Conservation (phyloP, 2,113 vertebrate species). For the Carassius carassius region DNA sequence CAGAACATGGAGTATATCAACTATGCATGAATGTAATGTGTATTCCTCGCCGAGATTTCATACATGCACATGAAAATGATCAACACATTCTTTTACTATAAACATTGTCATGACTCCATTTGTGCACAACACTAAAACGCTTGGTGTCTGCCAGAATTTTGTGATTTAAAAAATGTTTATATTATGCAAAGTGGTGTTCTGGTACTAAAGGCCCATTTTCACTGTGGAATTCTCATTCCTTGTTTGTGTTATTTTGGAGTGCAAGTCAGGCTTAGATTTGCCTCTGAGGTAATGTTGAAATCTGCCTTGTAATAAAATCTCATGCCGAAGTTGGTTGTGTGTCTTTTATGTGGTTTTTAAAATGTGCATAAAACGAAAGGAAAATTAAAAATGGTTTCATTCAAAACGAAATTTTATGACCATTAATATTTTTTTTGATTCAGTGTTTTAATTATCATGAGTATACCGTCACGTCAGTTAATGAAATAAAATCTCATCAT, state of each 20-base stretch:
- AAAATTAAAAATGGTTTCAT: too few species aligned
- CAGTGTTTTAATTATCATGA: too few species aligned
- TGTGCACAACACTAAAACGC: slow-evolving; percentile 18
- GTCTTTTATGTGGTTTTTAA: neutral
- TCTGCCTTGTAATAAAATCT: slow-evolving; percentile 17
- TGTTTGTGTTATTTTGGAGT: neutral
- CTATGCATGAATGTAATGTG: slow-evolving; percentile 7
- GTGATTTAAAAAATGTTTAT: slow-evolving; percentile 23
- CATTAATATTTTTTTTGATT: too few species aligned
- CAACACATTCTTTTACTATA: slow-evolving; percentile 19
- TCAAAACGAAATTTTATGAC: too few species aligned
- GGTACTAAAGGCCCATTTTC: neutral
- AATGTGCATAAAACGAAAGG: neutral
- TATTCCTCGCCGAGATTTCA: slow-evolving; percentile 21
- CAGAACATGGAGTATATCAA: neutral
- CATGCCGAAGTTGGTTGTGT: neutral
- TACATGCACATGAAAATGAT: neutral
- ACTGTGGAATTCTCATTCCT: neutral
- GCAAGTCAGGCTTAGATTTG: neutral
- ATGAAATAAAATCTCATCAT: too few species aligned
- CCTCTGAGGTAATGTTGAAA: neutral
- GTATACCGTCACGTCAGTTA: too few species aligned
- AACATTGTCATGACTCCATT: slow-evolving; percentile 26
- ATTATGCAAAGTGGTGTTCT: slow-evolving; percentile 8
- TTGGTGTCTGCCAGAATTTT: slow-evolving; percentile 14